phyloP scores from a whole-genome alignment of 2,797 vertebrate species.

The Iguana delicatissima region DNA sequence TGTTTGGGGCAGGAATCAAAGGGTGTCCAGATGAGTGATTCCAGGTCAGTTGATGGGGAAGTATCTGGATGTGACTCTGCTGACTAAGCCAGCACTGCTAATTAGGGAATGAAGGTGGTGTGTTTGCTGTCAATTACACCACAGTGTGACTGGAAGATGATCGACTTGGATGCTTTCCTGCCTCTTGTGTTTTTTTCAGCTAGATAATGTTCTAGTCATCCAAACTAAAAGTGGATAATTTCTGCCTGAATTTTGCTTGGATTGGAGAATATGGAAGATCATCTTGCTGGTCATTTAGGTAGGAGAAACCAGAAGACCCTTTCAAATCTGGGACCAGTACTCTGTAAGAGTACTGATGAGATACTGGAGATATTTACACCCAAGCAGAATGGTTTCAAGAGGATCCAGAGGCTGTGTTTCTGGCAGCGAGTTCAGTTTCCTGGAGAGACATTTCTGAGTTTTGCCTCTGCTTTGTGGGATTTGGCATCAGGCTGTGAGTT shows the following conservation, averaged over 20 bases:
- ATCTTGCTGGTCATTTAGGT: constrained; percentile 12
- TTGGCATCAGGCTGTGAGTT: constrained; percentile 61
- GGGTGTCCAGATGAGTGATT: constrained; percentile 34
- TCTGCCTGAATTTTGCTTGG: background rate
- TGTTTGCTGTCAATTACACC: background rate
- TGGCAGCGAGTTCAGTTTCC: constrained; percentile 51
- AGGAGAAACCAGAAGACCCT: constrained; percentile 50
- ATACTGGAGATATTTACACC: constrained; percentile 53
- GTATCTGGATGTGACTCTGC: constrained; percentile 4
- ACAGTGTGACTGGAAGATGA: background rate
- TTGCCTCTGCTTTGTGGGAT: constrained; percentile 43
- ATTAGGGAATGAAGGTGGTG: constrained; percentile 29
- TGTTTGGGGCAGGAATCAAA: constrained; percentile 30
- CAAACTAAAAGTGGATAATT: background rate
- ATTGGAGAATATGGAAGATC: constrained; percentile 38
- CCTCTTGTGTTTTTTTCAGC: background rate
- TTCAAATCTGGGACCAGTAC: constrained; percentile 32
- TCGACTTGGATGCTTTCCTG: background rate
- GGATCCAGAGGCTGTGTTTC: constrained; percentile 52
- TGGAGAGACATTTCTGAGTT: constrained; percentile 48
- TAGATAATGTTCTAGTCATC: background rate
- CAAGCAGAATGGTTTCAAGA: background rate
- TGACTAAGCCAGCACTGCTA: constrained; percentile 15
- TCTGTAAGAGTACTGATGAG: constrained; percentile 58
- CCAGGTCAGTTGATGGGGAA: constrained; percentile 29